These are phyloP conservation scores for Brachyopa scutellaris DNA, from an alignment of 2,888 invertebrate species.

Conservation along the genomic window DNA sequence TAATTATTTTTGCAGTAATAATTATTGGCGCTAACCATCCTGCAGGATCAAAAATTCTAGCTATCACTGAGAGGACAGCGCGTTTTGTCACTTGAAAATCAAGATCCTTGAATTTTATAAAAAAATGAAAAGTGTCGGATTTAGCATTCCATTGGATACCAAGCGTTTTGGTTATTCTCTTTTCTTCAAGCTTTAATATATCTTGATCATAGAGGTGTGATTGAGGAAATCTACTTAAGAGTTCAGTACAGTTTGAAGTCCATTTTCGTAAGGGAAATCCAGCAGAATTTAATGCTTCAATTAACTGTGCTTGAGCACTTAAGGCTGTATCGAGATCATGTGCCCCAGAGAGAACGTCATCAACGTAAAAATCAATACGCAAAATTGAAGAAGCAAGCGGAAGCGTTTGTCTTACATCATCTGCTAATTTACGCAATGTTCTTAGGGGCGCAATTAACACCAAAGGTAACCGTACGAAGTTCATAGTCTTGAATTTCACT, in stretches of 20 bases:
- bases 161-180: constrained; percentile 37
- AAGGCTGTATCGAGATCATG: constrained; percentile 43
- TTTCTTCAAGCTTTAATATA: constrained; percentile 33
- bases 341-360: no score
- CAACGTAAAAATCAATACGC: constrained; percentile 19
- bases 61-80: constrained; percentile 17
- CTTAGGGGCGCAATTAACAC: constrained; percentile 55
- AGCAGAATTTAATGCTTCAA: constrained; percentile 8
- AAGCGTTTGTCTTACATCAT: background rate
- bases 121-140: constrained; percentile 27
- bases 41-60: constrained; percentile 43
- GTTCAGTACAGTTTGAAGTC: background rate
- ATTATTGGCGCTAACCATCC: constrained; percentile 52
- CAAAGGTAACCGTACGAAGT: constrained; percentile 58
- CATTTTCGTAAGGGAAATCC: no score
- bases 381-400: constrained; percentile 39
- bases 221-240: background rate
- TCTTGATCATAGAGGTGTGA: constrained; percentile 16
- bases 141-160: constrained; percentile 56
- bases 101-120: background rate
- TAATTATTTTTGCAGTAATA: constrained; percentile 43
- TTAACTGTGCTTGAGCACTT: constrained; percentile 20
- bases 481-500: background rate
- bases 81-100: constrained; percentile 32
- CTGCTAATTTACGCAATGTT: background rate